phyloP scores from a whole-genome alignment of 2,113 vertebrate genomes.

The Dicerorhinus sumatrensis region DNA sequence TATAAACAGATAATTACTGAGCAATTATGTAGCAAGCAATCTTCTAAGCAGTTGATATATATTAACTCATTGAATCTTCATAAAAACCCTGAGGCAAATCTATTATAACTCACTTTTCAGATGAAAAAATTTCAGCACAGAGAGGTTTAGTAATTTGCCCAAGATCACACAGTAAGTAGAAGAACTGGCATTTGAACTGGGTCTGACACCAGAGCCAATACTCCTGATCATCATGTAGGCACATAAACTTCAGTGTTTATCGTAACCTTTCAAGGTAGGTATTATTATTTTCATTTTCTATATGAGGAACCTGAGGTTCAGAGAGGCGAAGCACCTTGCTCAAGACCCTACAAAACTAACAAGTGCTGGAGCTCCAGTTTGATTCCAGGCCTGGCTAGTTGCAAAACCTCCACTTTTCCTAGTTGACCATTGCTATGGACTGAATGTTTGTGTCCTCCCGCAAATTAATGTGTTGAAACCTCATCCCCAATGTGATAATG shows the following conservation, averaged over 20 bases:
- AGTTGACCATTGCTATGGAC: not conserved
- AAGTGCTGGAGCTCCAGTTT: not conserved
- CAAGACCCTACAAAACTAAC: not conserved
- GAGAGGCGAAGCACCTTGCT: not conserved
- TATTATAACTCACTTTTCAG: slow-evolving; percentile 8
- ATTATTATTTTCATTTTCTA: not conserved
- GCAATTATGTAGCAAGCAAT: not conserved
- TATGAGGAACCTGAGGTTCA: not conserved
- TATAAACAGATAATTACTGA: not conserved
- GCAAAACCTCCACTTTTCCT: not conserved
- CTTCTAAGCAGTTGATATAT: not conserved
- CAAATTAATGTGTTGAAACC: not conserved
- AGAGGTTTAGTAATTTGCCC: not conserved
- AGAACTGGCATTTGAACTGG: not conserved
- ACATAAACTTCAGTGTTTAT: not conserved
- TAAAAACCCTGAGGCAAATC: not conserved
- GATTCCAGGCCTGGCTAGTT: not conserved
- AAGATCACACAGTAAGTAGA: slow-evolving; percentile 13
- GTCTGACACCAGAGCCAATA: not conserved
- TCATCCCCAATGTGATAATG: not conserved
- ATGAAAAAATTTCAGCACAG: slow-evolving; percentile 22
- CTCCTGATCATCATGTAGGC: not conserved
- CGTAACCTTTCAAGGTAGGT: not conserved
- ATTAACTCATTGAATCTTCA: not conserved
- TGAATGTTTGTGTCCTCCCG: not conserved